Percentiles rank a stretch among this genome's conserved stretches.
phyloP scores from a whole-genome alignment of 1,140 invertebrate genomes.

The Lamellibrachia luymesi region DNA sequence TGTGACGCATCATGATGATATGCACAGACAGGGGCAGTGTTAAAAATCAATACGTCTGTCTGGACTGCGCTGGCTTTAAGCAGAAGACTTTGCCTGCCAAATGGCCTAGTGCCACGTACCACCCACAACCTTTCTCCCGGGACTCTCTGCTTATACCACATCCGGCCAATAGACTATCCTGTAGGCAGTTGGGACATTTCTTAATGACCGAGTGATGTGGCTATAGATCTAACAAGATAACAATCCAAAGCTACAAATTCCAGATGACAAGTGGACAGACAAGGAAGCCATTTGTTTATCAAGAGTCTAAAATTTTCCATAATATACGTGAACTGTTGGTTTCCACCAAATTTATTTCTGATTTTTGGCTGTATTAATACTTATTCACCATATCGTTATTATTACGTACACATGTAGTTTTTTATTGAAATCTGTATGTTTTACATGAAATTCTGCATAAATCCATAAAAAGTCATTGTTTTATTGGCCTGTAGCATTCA shows the following conservation, averaged over 20 bases:
- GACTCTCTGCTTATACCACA: neutral
- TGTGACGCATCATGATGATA: neutral
- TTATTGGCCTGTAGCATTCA: too few relatives aligned
- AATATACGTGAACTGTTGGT: too few relatives aligned
- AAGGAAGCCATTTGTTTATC: too few relatives aligned
- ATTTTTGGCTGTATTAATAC: neutral
- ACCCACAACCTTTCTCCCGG: neutral
- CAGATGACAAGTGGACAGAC: too few relatives aligned
- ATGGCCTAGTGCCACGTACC: neutral
- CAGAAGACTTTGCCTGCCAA: neutral
- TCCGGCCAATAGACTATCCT: neutral
- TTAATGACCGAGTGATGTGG: neutral
- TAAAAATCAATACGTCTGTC: constrained; percentile 1
- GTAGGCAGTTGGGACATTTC: neutral
- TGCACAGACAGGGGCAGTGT: neutral
- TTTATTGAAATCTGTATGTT: too few relatives aligned
- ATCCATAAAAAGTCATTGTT: too few relatives aligned
- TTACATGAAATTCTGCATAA: too few relatives aligned
- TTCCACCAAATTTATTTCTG: neutral
- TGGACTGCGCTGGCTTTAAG: neutral
- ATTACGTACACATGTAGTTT: neutral
- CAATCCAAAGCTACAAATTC: too few relatives aligned
- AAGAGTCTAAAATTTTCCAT: too few relatives aligned
- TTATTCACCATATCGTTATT: neutral
- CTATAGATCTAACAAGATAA: neutral